Base-by-base conservation (phyloP, 2,797 vertebrate genomes). In the Sebastes kiyomatsui region DNA sequence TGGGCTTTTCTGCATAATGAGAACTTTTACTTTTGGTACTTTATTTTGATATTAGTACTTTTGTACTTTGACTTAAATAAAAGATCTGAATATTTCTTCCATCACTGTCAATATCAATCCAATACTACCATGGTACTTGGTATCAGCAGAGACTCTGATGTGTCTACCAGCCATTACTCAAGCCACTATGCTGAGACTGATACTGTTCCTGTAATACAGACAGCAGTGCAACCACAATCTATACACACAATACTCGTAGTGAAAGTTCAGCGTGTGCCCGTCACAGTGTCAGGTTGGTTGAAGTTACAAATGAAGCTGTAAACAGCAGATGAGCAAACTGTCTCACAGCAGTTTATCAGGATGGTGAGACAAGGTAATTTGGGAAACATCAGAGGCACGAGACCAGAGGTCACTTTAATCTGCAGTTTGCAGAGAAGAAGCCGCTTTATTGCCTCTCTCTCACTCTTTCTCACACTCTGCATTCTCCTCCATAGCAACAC, bases 401-500 rank as follows among this genome's bases (percentile, higher is more conserved):
- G 90, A 79, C 33, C 66, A 79, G 75, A 80, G 90, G 91, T 92
- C 87, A 82, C 59, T 85, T 81, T 87, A 83, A 89, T 89, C 89
- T 87, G 86, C 85, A 82, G 79, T 76, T 82, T 81, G 73, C 52
- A 82, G 75, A 28, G 80, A 80, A 75, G 82, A 75, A 22, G 72
- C 58, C 35, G 46, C 35, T n/a, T 70, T 30, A 22, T 33, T 30
- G 32, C 22, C 16, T 16, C 65, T n/a, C 59, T 30, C 67, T 42
- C 42, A 46, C 60, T 28, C 28, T 46, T 38, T 65, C 27, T 28
- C 75, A 75, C 88, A 84, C 84, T 87, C 82, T 79, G 67, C 62
- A 68, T 75, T 89, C 79, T 80, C 67, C 77, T 64, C 83, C 76
- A 77, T 72, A 23, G 87, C 84, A 89, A 86, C 88, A 82, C 84